Base-by-base conservation (phyloP, 1,140 invertebrate genomes). In the Bombus waltoni region DNA sequence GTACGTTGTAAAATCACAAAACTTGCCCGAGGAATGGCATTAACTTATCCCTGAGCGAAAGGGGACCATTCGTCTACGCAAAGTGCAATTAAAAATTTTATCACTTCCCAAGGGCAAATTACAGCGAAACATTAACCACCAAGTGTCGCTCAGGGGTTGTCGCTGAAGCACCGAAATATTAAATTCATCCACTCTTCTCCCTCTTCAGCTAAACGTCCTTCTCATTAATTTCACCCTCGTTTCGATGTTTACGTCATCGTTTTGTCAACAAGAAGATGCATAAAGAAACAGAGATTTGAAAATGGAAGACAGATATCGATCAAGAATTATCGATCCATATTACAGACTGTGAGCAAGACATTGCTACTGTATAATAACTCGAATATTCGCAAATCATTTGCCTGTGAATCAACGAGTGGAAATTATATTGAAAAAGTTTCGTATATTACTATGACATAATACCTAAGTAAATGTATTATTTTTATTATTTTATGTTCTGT, bases 21-120 rank as follows among this genome's bases (percentile, higher is more conserved):
- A 32, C 32, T 66, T 15, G 6, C 35, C 32, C 8, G n/a, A 38
- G 35, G 18, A 68, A 13, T 5, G 35, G 9, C 3, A 68, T n/a
- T 15, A 32, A 53, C 47, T 53, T 32, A 32, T 53, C n/a, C n/a
- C 65, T 32, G n/a, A 32, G 2, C n/a, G 44, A 70, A 38, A 28
- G 66, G 10, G 57, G 35, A 18, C 28, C 32, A 28, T 53, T 80
- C 44, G n/a, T 40, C 44, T 9, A 5, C 15, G 22, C 44, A 35
- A 47, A 25, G 25, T 32, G 35, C 28, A 59, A 81, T 72, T 81
- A 81, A 81, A 81, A 81, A 59, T 72, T 59, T 81, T 42, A 72
- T 73, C 47, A 42, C 47, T 35, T 38, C 18, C 40, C 9, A 10
- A 22, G 11, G 38, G 22, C 38, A 42, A 72, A 73, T 81, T 59